A percentile compares a stretch with the other conserved stretches of the same genome.
These are phyloP conservation scores for Aurelia sp. DNA, from an alignment of 30 jellyfish, hydroid and myxozoan species.

Conservation along the genomic window DNA sequence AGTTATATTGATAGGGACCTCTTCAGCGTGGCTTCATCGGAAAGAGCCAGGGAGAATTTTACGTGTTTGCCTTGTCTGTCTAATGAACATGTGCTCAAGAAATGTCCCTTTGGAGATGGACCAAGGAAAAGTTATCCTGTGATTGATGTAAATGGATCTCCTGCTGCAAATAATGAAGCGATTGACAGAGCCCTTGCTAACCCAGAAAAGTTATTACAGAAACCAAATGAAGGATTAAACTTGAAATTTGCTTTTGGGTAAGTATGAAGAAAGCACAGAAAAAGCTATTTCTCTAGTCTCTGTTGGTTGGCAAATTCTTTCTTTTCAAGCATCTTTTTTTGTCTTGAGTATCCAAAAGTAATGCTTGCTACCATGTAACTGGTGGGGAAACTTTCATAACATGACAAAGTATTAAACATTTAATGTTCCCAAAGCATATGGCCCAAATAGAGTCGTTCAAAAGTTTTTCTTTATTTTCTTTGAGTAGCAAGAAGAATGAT, in stretches of 20 bases:
- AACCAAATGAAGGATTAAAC: slow-evolving; percentile 90
- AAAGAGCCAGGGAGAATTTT: slow-evolving; percentile 54
- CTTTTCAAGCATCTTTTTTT: too few relatives aligned
- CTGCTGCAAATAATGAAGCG: slow-evolving; percentile 63
- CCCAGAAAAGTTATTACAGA: slow-evolving; percentile 87
- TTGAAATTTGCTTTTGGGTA: slow-evolving; percentile 98
- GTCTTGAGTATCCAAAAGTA: too few relatives aligned
- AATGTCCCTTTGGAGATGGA: slow-evolving; percentile 91
- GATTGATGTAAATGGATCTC: slow-evolving; percentile 33
- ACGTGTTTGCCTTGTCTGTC: slow-evolving; percentile 84
- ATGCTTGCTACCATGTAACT: too few relatives aligned
- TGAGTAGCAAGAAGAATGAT: too few relatives aligned
- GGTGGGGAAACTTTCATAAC: too few relatives aligned
- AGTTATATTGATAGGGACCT: slow-evolving; percentile 82
- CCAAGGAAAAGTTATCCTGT: slow-evolving; percentile 19
- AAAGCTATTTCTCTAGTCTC: too few relatives aligned
- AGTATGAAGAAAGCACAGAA: too few relatives aligned
- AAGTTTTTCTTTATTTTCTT: too few relatives aligned
- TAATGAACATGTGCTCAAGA: slow-evolving; percentile 68
- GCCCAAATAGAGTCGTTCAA: too few relatives aligned
- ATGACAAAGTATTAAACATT: too few relatives aligned
- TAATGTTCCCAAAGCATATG: too few relatives aligned
- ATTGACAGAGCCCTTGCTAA: slow-evolving; percentile 89
- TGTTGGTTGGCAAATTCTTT: too few relatives aligned
- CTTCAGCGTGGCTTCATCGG: slow-evolving; percentile 85